Evolutionary conservation across 2,113 vertebrate genomes (phyloP), one percentile per base, ranked within the genome.

Genomic region (Cyprinodon tularosa): DNA sequence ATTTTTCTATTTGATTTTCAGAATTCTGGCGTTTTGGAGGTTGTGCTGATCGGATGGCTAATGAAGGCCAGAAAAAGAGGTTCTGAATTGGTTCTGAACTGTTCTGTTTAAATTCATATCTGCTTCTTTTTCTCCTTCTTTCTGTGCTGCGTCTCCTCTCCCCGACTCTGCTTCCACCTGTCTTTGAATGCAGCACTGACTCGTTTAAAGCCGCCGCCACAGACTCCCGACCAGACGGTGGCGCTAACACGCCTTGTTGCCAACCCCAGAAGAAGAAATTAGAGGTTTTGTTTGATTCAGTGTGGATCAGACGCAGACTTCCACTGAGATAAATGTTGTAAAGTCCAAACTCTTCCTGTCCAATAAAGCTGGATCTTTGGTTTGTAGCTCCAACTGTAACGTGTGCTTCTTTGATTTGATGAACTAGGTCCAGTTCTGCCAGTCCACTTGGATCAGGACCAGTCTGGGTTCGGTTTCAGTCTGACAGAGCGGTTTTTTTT

Each of bases 111-210:
- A 74, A 61, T 72, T 76, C 47, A 62, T 64, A 57, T 73, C 57
- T 80, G 62, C 45, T 78, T 65, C 71, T 74, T 72, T 66, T 44
- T 68, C 77, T 57, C 59, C 22, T 71, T 50, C 63, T 76, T 11
- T 76, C 82, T 48, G 60, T 74, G 79, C 61, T 69, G 71, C 9
- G 67, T 44, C 59, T 80, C 73, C 62, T 71, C 59, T 20, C 65
- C 50, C 53, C 36, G 40, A 62, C 60, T 81, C 69, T 42, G 29
- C 74, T 65, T 83, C 81, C 80, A 74, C 40, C 78, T 87, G 81
- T 86, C 85, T 80, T 76, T 87, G 75, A 71, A 73, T 73, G 77
- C 89, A 89, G 87, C 82, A 73, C 79, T 87, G 83, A 89, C 40
- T 67, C 70, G 82, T 78, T 80, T 77, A 83, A 70, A 36, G 74